A percentile compares a stretch with the other conserved stretches of the same genome.
phyloP scores from a whole-genome alignment of 2,888 invertebrate genomes.

The Cheilosia grossa region DNA sequence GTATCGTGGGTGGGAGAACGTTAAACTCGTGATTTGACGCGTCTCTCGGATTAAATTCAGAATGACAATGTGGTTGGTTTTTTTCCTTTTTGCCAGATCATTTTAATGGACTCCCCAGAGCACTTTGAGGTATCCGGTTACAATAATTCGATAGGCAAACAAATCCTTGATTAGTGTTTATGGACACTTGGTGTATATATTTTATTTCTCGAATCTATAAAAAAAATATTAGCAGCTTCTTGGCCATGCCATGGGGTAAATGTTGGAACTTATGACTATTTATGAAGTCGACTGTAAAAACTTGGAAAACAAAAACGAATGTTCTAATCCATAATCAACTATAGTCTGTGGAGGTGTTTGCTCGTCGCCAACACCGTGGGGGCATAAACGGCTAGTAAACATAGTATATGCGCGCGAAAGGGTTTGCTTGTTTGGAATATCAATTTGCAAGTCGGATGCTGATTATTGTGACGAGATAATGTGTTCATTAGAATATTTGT shows the following conservation, averaged over 20 bases:
- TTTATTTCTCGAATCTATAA: too few species aligned
- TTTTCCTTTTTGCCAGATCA: not conserved
- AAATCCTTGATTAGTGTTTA: not conserved
- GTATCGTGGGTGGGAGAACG: conserved; percentile 44
- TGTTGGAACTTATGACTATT: not conserved
- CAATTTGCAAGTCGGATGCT: conserved; percentile 5
- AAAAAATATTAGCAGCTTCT: not conserved
- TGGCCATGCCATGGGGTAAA: not conserved
- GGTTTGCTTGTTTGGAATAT: not conserved
- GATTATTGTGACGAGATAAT: not conserved
- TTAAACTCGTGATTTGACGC: not conserved
- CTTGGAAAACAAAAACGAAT: not conserved
- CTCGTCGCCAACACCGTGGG: not conserved
- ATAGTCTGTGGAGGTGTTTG: not conserved
- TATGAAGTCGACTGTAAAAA: not conserved
- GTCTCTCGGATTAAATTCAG: conserved; percentile 8
- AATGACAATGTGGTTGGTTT: not conserved
- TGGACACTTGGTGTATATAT: not conserved
- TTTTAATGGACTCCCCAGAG: not conserved
- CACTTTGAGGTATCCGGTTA: conserved; percentile 5
- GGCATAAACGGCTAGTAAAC: not conserved
- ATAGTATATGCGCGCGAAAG: not conserved
- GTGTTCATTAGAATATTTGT: conserved; percentile 3
- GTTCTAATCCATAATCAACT: not conserved
- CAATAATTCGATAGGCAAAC: not conserved